Evolutionary conservation across 2,113 vertebrate species (phyloP).

Genomic region (Podiceps cristatus): DNA sequence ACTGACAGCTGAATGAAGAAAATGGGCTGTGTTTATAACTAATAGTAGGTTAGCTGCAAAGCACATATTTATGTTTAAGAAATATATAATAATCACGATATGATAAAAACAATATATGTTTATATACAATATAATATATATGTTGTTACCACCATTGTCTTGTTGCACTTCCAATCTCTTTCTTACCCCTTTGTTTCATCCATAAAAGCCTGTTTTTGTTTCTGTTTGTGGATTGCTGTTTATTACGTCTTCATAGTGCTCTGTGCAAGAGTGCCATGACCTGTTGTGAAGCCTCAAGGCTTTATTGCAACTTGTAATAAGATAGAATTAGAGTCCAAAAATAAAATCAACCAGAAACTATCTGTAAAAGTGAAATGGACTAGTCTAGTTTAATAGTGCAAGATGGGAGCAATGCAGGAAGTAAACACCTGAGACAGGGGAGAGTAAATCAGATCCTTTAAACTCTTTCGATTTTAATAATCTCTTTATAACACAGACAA

Average conservation of each 20-base stretch:
- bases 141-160: background rate
- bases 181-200: background rate
- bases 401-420: conserved; percentile 17
- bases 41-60: background rate
- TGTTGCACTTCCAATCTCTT: background rate
- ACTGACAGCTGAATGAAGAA: background rate
- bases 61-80: background rate
- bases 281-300: background rate
- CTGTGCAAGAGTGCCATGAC: background rate
- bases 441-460: conserved; percentile 35
- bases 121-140: background rate
- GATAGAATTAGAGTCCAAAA: conserved; percentile 30
- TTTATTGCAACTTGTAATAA: conserved; percentile 3
- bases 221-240: background rate
- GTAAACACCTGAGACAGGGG: conserved; percentile 15
- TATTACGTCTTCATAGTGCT: background rate
- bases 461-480: conserved; percentile 22
- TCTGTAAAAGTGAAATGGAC: background rate
- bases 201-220: background rate
- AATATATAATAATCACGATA: background rate
- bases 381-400: conserved; percentile 1
- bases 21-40: background rate
- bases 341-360: conserved; percentile 39
- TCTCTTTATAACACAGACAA: background rate
- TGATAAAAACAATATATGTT: background rate